These are phyloP conservation scores for Cichladusa arquata DNA, from an alignment of 2,113 vertebrate species.

Conservation along the genomic window DNA sequence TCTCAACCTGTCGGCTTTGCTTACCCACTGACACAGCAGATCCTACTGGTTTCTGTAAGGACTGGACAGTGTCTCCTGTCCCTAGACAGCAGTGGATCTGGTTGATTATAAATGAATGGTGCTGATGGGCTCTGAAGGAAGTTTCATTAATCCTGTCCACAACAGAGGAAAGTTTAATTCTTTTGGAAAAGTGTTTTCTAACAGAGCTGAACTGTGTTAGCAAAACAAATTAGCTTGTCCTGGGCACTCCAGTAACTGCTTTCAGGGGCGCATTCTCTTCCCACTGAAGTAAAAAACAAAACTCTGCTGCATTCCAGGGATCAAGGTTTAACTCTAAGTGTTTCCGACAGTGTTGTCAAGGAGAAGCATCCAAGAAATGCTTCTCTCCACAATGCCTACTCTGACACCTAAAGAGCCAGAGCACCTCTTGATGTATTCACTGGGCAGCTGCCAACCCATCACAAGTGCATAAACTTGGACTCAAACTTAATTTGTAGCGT, in stretches of 20 bases:
- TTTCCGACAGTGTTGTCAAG: not conserved
- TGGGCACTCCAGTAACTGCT: not conserved
- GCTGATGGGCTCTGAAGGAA: constrained; percentile 25
- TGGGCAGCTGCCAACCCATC: not conserved
- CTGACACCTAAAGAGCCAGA: not conserved
- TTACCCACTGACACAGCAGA: not conserved
- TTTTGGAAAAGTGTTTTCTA: constrained; percentile 34
- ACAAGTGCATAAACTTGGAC: not conserved
- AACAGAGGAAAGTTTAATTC: constrained; percentile 10
- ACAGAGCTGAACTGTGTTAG: not conserved
- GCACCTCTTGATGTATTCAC: not conserved
- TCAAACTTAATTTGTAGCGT: not conserved
- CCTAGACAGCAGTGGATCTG: not conserved
- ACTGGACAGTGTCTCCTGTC: not conserved
- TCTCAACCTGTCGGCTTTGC: not conserved
- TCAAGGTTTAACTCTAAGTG: not conserved
- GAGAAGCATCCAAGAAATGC: not conserved
- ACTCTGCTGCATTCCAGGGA: not conserved
- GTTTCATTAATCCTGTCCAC: constrained; percentile 30
- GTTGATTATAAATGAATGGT: not conserved
- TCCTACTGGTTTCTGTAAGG: not conserved
- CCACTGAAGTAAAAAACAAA: not conserved
- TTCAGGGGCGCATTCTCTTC: not conserved
- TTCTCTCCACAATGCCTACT: not conserved
- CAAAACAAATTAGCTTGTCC: constrained; percentile 42